Evolutionary conservation across 2,797 vertebrate genomes (phyloP), one percentile per base, ranked within the genome.

Genomic region (Siniperca undulata): DNA sequence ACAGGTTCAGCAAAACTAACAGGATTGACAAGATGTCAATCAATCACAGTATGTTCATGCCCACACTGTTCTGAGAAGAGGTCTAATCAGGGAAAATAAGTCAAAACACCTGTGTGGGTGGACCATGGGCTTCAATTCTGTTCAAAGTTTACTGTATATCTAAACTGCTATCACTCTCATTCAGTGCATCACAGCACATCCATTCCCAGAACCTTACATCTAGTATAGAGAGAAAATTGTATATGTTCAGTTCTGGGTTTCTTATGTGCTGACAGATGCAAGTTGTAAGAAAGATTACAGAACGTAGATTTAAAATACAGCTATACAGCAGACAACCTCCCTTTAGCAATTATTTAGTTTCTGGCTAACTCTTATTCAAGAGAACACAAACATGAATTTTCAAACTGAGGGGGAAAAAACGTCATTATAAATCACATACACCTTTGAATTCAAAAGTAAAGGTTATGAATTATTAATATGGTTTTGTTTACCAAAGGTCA

Each of bases 381-480:
- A 46, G 12, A 58, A 16, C 5, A 69, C 27, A 72, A 72, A 36
- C 17, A 61, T 20, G 6, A 5, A 22, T 75, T 71, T 67, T 24
- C 44, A 53, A n/a, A 71, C 13, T 14, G 56, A 46, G 6, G 17
- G 9, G 1, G 24, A 71, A 38, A 38, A 4, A 30, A 46, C 4
- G 16, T 40, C n/a, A 50, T 70, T n/a, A 38, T 60, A 20, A 61
- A 67, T 72, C 17, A 20, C 5, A 5, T 42, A 53, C 27, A 24
- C 50, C 30, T 68, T 40, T 71, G 53, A 56, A 65, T 50, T 56
- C 19, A 67, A 48, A 78, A 36, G 20, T 20, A 74, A 17, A 82
- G 4, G 20, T 44, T 70, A 68, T 83, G 72, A 73, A 81, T 81
- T 64, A 62, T 87, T 46, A 36, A 84, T 62, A 22, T 67, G 11